A percentile compares a stretch with the other conserved stretches of the same genome.
Evolutionary conservation across 2,888 invertebrate genomes (phyloP).

Genomic region (Hyalella azteca): DNA sequence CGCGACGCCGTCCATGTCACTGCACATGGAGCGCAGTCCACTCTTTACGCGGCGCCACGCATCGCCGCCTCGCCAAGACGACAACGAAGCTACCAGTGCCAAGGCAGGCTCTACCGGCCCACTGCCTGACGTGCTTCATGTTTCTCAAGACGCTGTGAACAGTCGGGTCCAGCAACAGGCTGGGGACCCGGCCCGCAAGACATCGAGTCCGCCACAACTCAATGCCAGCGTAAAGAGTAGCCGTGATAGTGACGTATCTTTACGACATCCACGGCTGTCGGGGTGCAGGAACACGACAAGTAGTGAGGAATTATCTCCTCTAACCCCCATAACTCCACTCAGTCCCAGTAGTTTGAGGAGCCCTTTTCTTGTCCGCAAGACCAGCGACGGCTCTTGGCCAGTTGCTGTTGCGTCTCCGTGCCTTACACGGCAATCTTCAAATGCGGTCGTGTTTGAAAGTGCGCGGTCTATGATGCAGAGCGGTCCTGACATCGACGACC

Average conservation of each 20-base stretch:
- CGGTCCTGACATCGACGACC: not conserved
- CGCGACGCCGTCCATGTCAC: not conserved
- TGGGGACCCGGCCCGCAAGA: not conserved
- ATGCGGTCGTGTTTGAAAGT: not conserved
- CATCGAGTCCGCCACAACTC: not conserved
- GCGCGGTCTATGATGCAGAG: not conserved
- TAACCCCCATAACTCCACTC: not conserved
- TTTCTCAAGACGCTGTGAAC: not conserved
- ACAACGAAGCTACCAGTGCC: not conserved
- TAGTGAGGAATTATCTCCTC: not conserved
- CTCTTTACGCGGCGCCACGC: not conserved
- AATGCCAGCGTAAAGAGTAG: not conserved
- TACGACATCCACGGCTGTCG: not conserved
- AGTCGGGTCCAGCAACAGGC: not conserved
- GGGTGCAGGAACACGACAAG: not conserved
- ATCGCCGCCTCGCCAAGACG: not conserved
- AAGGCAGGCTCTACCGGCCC: not conserved
- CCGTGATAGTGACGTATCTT: not conserved
- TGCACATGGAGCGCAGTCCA: constrained; percentile 1
- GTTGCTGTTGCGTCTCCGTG: not conserved
- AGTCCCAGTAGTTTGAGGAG: not conserved
- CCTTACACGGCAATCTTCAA: not conserved
- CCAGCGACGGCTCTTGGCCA: not conserved
- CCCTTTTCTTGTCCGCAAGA: not conserved
- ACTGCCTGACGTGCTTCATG: not conserved